Conservation (phyloP, 2,113 vertebrate species). For the Perca flavescens region DNA sequence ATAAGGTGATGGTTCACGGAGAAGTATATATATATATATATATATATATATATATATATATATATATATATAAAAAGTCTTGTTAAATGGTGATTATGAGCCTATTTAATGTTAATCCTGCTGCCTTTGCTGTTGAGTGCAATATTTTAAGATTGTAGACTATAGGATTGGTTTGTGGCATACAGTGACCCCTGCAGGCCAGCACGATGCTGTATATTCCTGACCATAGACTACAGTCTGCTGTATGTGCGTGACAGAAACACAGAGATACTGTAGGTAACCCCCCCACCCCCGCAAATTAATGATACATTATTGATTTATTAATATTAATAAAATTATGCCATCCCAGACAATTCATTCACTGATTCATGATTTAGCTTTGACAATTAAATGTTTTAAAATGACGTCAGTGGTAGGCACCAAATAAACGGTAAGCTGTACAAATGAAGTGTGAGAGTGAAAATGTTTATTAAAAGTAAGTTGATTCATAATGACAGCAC, state of each 20-base stretch:
- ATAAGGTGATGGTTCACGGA: too few species aligned
- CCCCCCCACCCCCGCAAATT: not conserved
- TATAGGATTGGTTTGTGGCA: conserved; percentile 22
- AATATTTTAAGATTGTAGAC: not conserved
- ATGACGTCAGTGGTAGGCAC: too few species aligned
- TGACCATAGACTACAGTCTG: not conserved
- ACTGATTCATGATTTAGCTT: not conserved
- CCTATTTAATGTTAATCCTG: conserved; percentile 17
- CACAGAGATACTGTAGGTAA: not conserved
- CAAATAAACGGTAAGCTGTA: not conserved
- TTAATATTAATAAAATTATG: not conserved
- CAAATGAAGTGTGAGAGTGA: not conserved
- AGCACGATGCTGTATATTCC: not conserved
- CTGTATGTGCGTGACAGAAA: not conserved
- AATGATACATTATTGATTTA: not conserved
- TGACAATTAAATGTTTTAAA: not conserved
- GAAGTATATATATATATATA: too few species aligned
- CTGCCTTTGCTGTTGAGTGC: conserved; percentile 7
- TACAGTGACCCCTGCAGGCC: conserved; percentile 67
- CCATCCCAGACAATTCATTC: too few species aligned
- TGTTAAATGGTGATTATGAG: conserved; percentile 30
- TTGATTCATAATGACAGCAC: not conserved
- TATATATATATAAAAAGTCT: not conserved
- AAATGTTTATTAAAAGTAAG: not conserved
- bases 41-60: too few species aligned